A percentile compares a stretch with the other conserved stretches of the same genome.
Conservation (phyloP, 2,888 invertebrate species). For the Drosophila rubida region DNA sequence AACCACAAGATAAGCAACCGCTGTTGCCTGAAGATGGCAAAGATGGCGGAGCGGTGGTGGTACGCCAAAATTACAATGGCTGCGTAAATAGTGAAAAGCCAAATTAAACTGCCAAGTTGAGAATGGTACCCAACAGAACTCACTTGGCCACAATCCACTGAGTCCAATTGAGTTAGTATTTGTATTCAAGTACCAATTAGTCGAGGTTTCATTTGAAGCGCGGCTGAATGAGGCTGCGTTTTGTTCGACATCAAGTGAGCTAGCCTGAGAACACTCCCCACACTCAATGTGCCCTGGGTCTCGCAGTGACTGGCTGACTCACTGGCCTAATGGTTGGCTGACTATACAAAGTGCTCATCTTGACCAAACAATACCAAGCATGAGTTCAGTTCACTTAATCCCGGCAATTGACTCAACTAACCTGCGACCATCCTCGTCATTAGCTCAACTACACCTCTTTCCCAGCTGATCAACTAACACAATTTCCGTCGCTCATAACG, state of each 20-base stretch:
- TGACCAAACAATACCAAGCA: slow-evolving; percentile 38
- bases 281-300: not conserved
- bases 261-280: not conserved
- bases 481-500: slow-evolving; percentile 41
- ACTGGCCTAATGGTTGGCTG: slow-evolving; percentile 15
- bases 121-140: slow-evolving; percentile 13
- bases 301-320: not conserved
- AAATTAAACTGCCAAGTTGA: slow-evolving; percentile 42
- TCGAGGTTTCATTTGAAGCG: slow-evolving; percentile 50
- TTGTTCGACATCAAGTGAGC: slow-evolving; percentile 39
- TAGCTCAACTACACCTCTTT: slow-evolving; percentile 11
- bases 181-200: slow-evolving; percentile 74
- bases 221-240: slow-evolving; percentile 27
- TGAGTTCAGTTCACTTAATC: slow-evolving; percentile 38
- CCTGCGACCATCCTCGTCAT: not conserved
- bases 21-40: not conserved
- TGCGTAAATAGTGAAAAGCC: slow-evolving; percentile 44
- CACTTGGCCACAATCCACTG: slow-evolving; percentile 35
- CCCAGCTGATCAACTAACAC: slow-evolving; percentile 15
- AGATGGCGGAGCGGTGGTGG: not conserved
- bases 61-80: slow-evolving; percentile 50
- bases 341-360: slow-evolving; percentile 38
- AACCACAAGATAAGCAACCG: slow-evolving; percentile 11
- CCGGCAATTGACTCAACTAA: slow-evolving; percentile 13
- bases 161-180: slow-evolving; percentile 60